These are phyloP conservation scores for Pemphredon lugubris DNA, from an alignment of 2,888 invertebrate genomes.

Conservation along the genomic window DNA sequence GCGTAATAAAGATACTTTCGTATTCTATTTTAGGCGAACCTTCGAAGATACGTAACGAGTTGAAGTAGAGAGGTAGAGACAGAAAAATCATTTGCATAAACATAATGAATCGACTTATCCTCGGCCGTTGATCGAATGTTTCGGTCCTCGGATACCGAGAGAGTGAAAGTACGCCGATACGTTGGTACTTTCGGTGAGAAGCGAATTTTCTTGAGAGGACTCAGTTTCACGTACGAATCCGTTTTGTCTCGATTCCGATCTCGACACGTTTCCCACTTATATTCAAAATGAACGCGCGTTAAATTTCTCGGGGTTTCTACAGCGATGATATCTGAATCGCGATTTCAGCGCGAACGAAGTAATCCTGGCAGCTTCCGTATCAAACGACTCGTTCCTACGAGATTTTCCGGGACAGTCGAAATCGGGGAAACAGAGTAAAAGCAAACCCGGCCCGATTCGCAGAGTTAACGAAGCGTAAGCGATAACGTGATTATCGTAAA, in stretches of 20 bases:
- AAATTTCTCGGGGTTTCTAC: slow-evolving; percentile 10
- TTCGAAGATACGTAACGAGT: too few relatives aligned
- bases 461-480: too few relatives aligned
- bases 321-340: slow-evolving; percentile 6
- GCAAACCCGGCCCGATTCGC: too few relatives aligned
- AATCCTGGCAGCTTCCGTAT: too few relatives aligned
- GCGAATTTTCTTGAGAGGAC: slow-evolving; percentile 38
- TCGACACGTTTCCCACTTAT: not conserved
- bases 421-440: too few relatives aligned
- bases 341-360: not conserved
- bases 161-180: slow-evolving; percentile 57
- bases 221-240: slow-evolving; percentile 34
- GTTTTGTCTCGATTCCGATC: slow-evolving; percentile 31
- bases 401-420: too few relatives aligned
- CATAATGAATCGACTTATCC: not conserved
- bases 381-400: too few relatives aligned
- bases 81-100: slow-evolving; percentile 19
- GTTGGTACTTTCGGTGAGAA: slow-evolving; percentile 55
- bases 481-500: too few relatives aligned
- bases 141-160: slow-evolving; percentile 48
- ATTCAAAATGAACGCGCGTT: not conserved
- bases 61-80: too few relatives aligned
- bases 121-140: slow-evolving; percentile 8
- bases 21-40: too few relatives aligned
- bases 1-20: too few relatives aligned